Percentiles rank a stretch among this genome's conserved stretches.
Conservation (phyloP, 2,888 invertebrate species). For the Himalopsyche japonica region DNA sequence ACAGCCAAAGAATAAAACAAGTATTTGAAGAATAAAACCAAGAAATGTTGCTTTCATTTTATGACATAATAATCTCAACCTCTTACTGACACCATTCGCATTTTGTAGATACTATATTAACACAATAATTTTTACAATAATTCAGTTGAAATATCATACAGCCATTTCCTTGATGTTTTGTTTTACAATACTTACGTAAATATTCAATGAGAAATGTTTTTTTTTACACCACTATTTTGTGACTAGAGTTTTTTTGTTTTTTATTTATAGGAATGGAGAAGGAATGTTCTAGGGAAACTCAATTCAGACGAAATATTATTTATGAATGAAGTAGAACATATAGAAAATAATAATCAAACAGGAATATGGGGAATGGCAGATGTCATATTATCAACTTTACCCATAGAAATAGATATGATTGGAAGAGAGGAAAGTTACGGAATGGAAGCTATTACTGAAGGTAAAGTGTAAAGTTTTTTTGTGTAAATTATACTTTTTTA, state of each 20-base stretch:
- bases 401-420: constrained; percentile 9
- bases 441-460: constrained; percentile 11
- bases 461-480: not conserved
- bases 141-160: too few relatives aligned
- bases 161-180: too few relatives aligned
- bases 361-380: constrained; percentile 25
- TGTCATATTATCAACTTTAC: constrained; percentile 13
- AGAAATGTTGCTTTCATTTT: too few relatives aligned
- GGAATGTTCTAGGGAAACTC: constrained; percentile 51
- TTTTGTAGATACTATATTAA: not conserved
- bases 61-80: not conserved
- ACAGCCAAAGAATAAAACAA: too few relatives aligned
- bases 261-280: constrained; percentile 57
- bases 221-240: too few relatives aligned
- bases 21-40: too few relatives aligned
- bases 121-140: not conserved
- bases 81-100: not conserved
- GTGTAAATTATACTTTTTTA: too few relatives aligned
- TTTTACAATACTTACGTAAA: too few relatives aligned
- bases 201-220: not conserved
- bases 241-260: not conserved
- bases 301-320: constrained; percentile 51
- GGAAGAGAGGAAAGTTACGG: not conserved
- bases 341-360: constrained; percentile 14
- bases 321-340: constrained; percentile 56